A percentile compares a stretch with the other conserved stretches of the same genome.
Conservation (phyloP, 2,113 vertebrate species). For the Forbesichthys agassizii region DNA sequence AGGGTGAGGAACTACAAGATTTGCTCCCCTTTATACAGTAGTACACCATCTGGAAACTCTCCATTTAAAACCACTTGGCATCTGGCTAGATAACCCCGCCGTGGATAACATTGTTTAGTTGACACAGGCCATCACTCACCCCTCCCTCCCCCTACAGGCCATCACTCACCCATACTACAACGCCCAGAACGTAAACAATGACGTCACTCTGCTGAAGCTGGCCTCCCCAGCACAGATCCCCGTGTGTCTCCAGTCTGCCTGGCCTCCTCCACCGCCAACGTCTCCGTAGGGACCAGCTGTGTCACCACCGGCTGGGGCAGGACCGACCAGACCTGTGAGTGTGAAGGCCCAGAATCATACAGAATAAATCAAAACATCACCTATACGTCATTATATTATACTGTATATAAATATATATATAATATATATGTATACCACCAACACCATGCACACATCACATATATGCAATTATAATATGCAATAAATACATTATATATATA, state of each 20-base stretch:
- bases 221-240: conserved; percentile 73
- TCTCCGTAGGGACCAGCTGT: conserved; percentile 70
- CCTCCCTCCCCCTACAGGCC: conserved; percentile 58
- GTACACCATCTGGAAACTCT: background rate
- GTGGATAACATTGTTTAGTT: too few species aligned
- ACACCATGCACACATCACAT: too few species aligned
- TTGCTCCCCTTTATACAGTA: conserved; percentile 59
- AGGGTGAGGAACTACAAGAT: conserved; percentile 68
- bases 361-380: background rate
- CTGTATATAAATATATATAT: too few species aligned
- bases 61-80: background rate
- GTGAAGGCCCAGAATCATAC: background rate
- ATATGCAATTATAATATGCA: too few species aligned
- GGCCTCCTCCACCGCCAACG: conserved; percentile 62
- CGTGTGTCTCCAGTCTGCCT: conserved; percentile 82
- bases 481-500: too few species aligned
- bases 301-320: conserved; percentile 87
- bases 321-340: conserved; percentile 72
- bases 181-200: conserved; percentile 79
- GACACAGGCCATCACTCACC: too few species aligned
- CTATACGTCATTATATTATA: too few species aligned
- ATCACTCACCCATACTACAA: conserved; percentile 84
- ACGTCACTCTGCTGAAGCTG: conserved; percentile 85
- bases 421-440: too few species aligned
- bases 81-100: background rate